A percentile compares a stretch with the other conserved stretches of the same genome.
Conservation (phyloP, 2,888 invertebrate genomes). For the Epinotia ramella region DNA sequence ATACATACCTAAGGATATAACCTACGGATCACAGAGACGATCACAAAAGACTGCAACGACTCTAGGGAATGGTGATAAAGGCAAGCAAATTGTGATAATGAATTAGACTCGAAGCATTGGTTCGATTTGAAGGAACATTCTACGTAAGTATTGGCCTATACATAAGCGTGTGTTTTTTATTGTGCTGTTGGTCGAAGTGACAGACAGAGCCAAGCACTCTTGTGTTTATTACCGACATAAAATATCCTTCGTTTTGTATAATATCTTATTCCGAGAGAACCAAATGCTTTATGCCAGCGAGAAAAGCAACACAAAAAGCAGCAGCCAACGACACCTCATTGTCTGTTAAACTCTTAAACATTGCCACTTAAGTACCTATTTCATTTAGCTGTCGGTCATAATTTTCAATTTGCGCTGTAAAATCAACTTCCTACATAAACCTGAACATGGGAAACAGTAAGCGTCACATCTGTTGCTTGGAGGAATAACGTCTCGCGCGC, state of each 20-base stretch:
- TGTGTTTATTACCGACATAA: slow-evolving; percentile 17
- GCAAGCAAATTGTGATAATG: not conserved
- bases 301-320: slow-evolving; percentile 2
- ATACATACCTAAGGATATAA: too few species aligned
- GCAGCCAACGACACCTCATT: slow-evolving; percentile 12
- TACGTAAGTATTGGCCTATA: not conserved
- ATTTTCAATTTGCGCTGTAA: slow-evolving; percentile 43
- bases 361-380: slow-evolving; percentile 7
- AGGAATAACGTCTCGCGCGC: not conserved
- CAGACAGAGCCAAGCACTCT: slow-evolving; percentile 6
- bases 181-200: not conserved
- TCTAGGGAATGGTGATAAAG: too few species aligned
- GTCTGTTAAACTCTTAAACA: slow-evolving; percentile 3
- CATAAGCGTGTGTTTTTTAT: not conserved
- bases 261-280: not conserved
- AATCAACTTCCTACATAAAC: slow-evolving; percentile 41
- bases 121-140: not conserved
- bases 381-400: slow-evolving; percentile 30
- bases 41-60: too few species aligned
- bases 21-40: too few species aligned
- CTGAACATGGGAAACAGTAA: slow-evolving; percentile 45
- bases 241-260: not conserved
- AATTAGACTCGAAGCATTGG: not conserved
- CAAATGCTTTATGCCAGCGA: not conserved
- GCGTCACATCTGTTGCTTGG: slow-evolving; percentile 20